A percentile compares a stretch with the other conserved stretches of the same genome.
Evolutionary conservation across 2,797 vertebrate genomes (phyloP).

Genomic region (Sebastes melanostomus): DNA sequence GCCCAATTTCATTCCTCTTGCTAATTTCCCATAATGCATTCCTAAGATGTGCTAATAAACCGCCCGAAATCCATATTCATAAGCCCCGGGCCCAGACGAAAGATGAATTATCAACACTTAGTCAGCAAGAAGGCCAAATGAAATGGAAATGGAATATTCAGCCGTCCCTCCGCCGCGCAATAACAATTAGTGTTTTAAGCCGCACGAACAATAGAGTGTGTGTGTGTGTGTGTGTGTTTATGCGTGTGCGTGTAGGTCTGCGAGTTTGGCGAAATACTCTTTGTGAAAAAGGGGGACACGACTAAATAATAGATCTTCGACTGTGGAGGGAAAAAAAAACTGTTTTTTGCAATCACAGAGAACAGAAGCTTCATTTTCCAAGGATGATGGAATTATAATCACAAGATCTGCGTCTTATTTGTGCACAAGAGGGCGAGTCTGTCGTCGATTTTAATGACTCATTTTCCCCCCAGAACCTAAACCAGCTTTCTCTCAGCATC

Average conservation of each 20-base stretch:
- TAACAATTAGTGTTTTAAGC: conserved; percentile 51
- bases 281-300: conserved; percentile 33
- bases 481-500: neutral
- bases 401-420: conserved; percentile 40
- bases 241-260: neutral
- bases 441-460: conserved; percentile 55
- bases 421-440: conserved; percentile 1
- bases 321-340: neutral
- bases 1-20: conserved; percentile 46
- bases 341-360: conserved; percentile 30
- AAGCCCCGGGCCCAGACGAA: conserved; percentile 39
- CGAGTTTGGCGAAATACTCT: conserved; percentile 29
- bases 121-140: conserved; percentile 68
- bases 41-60: conserved; percentile 73
- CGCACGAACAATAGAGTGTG: neutral
- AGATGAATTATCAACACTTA: conserved; percentile 68
- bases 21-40: conserved; percentile 69
- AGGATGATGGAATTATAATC: conserved; percentile 52
- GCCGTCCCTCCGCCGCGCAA: neutral
- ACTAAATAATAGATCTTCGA: conserved; percentile 66
- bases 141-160: conserved; percentile 59
- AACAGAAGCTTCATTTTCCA: conserved; percentile 53
- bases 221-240: neutral
- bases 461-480: neutral
- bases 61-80: conserved; percentile 73